These are phyloP conservation scores for Gallinago undulata DNA, from an alignment of 2,113 vertebrate genomes.

Conservation along the genomic window DNA sequence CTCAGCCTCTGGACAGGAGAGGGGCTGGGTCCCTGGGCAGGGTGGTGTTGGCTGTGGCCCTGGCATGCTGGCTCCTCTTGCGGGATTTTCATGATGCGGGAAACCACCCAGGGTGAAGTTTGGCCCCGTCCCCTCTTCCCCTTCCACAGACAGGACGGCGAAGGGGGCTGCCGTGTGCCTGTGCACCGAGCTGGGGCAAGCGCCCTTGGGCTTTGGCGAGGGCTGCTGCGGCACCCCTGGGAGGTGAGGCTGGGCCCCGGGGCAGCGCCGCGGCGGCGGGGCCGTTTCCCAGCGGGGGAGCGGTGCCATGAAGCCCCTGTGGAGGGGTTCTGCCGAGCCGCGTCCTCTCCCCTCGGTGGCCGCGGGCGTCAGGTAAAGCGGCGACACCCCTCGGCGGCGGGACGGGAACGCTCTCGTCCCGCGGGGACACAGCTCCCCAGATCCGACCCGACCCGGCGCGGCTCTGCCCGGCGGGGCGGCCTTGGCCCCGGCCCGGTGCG, in stretches of 20 bases:
- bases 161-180: fast-evolving
- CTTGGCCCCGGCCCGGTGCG: not conserved
- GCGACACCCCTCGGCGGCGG: too few relatives aligned
- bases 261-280: not conserved
- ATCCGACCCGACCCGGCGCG: not conserved
- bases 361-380: too few relatives aligned
- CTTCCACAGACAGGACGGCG: too few relatives aligned
- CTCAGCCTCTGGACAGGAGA: not conserved
- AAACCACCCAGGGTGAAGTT: not conserved
- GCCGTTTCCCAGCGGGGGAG: not conserved
- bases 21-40: not conserved
- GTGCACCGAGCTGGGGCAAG: not conserved
- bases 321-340: not conserved
- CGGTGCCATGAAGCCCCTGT: fast-evolving
- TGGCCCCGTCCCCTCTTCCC: not conserved
- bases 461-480: not conserved
- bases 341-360: too few relatives aligned
- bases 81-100: fast-evolving
- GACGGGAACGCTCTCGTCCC: fast-evolving
- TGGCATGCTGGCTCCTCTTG: not conserved
- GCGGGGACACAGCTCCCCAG: too few relatives aligned
- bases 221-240: not conserved
- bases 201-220: fast-evolving
- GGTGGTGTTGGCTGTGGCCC: fast-evolving
- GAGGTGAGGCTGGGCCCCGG: too few relatives aligned